Base-by-base conservation (phyloP, 2,888 invertebrate genomes). In the Tiphia femorata region DNA sequence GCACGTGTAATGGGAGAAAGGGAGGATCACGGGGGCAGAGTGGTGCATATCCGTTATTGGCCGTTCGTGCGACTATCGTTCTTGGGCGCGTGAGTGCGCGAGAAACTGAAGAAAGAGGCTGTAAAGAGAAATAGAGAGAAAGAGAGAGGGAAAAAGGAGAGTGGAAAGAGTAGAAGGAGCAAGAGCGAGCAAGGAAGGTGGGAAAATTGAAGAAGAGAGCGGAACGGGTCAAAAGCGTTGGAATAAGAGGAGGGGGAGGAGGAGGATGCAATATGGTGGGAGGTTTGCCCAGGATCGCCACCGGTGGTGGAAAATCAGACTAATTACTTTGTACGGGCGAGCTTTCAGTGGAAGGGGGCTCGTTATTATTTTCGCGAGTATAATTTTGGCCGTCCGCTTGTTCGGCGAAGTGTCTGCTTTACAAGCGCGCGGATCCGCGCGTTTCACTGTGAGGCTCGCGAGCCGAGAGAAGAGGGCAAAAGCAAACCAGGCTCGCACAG, bases 261-360 rank as follows among this genome's bases (percentile, higher is more conserved):
- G 17, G 37, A 37, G 52, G 46, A 49, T 25, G 49, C 48, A 17
- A 40, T 20, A 49, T 38, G 59, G 51, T 58, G 33, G 14, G n/a
- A n/a, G n/a, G n/a, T n/a, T n/a, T n/a, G n/a, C n/a, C n/a, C n/a
- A n/a, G n/a, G n/a, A n/a, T n/a, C n/a, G n/a, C n/a, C n/a, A n/a
- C n/a, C 58, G 51, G 46, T 58, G 57, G 48, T 58, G 64, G 66
- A 61, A 71, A 75, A 73, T 75, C 66, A 62, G 60, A 65, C 67
- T 72, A 72, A 75, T 75, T 75, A 67, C 70, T 75, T 65, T 67
- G 73, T 70, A 71, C 64, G 60, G 59, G 64, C 57, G 53, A n/a
- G 68, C 68, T 68, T 70, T 69, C 70, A 70, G 70, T 66, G 35
- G 66, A 69, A 69, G 64, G n/a, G 69, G 67, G 64, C 63, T 64